phyloP scores from a whole-genome alignment of 2,888 invertebrate species.

The Pasiphila rectangulata region DNA sequence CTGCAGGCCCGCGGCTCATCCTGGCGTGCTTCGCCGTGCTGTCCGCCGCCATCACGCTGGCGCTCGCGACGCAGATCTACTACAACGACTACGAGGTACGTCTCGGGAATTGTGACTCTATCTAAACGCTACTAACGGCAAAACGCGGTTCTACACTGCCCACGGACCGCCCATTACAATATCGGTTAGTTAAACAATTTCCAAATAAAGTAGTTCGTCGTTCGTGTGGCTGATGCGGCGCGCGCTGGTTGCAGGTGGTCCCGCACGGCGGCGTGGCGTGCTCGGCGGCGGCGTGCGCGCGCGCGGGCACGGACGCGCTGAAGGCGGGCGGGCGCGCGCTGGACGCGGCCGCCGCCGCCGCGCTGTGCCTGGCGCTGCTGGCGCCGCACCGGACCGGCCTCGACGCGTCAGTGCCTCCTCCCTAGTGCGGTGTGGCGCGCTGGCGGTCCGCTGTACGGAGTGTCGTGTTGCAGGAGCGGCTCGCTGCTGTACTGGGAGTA shows the following conservation, averaged over 20 bases:
- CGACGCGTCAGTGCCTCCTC: slow-evolving; percentile 87
- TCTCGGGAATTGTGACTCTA: no score
- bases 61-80: no score
- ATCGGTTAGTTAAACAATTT: no score
- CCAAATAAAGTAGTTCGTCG: no score
- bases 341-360: slow-evolving; percentile 87
- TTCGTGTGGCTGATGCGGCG: neutral
- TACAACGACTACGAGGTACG: no score
- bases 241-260: slow-evolving; percentile 72
- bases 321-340: slow-evolving; percentile 88
- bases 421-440: neutral
- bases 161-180: no score
- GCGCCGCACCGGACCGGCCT: slow-evolving; percentile 87
- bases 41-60: no score
- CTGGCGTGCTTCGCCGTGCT: no score
- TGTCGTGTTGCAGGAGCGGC: slow-evolving; percentile 81
- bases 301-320: slow-evolving; percentile 84
- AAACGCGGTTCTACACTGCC: no score
- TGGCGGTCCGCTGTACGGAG: neutral
- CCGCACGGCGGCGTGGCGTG: slow-evolving; percentile 89
- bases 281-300: slow-evolving; percentile 85
- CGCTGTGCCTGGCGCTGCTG: slow-evolving; percentile 87
- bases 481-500: slow-evolving; percentile 87
- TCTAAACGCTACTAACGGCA: no score
- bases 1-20: no score